A percentile compares a stretch with the other conserved stretches of the same genome.
phyloP scores from a whole-genome alignment of 2,888 invertebrate genomes.

The Allygus modestus region DNA sequence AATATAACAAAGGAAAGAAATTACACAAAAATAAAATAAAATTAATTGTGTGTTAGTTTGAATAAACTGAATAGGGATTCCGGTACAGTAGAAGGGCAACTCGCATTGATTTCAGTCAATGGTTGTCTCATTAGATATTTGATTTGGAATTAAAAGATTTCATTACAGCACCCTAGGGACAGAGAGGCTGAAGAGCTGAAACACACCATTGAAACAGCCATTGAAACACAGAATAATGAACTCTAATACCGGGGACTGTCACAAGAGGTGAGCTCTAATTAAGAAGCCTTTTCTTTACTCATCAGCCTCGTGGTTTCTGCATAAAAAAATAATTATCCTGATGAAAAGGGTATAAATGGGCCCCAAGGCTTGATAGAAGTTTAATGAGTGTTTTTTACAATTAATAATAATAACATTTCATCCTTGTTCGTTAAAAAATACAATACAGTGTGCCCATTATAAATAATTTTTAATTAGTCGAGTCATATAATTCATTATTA shows the following conservation, averaged over 20 bases:
- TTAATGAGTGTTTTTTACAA: neutral
- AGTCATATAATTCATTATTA: no score
- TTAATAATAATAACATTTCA: neutral
- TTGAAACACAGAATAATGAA: slow-evolving; percentile 4
- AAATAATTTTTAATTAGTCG: no score
- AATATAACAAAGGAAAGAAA: no score
- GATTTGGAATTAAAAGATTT: slow-evolving; percentile 1
- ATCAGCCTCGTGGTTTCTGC: neutral
- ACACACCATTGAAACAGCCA: slow-evolving; percentile 13
- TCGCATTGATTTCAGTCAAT: neutral
- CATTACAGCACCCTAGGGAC: neutral
- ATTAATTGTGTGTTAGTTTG: no score
- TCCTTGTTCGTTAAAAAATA: neutral
- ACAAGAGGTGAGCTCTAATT: neutral
- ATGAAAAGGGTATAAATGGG: neutral
- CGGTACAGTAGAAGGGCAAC: neutral
- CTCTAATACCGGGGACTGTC: neutral
- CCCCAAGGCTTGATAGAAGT: neutral
- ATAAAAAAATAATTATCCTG: slow-evolving; percentile 6
- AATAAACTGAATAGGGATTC: neutral
- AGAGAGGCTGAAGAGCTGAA: neutral
- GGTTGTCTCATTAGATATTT: neutral
- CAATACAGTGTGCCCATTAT: no score
- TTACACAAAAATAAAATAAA: neutral
- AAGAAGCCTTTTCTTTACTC: slow-evolving; percentile 14